These are phyloP conservation scores for Furcula furcula DNA, from an alignment of 2,888 invertebrate genomes.

Conservation along the genomic window DNA sequence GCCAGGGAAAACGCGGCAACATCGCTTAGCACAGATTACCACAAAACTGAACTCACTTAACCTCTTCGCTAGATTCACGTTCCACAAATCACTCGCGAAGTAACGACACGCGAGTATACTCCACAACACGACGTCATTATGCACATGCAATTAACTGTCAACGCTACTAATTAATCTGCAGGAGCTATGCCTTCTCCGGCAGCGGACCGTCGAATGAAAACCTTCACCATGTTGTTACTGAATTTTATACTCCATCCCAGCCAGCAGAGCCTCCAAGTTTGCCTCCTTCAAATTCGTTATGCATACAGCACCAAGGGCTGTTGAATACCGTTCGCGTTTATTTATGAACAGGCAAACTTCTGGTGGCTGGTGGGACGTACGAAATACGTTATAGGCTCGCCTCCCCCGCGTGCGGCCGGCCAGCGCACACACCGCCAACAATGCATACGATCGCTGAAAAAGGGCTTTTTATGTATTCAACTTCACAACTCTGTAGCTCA, in stretches of 20 bases:
- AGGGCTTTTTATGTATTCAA: constrained; percentile 87
- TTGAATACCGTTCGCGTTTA: constrained; percentile 83
- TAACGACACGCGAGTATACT: constrained; percentile 5
- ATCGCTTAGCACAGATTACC: constrained; percentile 37
- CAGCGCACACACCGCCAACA: constrained; percentile 54
- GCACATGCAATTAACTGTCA: constrained; percentile 38
- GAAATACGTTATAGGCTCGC: constrained; percentile 74
- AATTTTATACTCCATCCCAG: constrained; percentile 82
- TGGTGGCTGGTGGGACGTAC: constrained; percentile 78
- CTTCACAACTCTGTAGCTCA: constrained; percentile 86
- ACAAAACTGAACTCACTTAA: constrained; percentile 48
- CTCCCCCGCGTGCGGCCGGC: constrained; percentile 49
- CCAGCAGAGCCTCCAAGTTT: constrained; percentile 82
- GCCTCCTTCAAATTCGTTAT: constrained; percentile 83
- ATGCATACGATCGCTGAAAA: constrained; percentile 82
- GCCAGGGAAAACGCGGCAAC: constrained; percentile 36
- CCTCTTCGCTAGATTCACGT: constrained; percentile 12
- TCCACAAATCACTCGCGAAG: constrained; percentile 5
- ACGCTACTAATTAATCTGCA: constrained; percentile 57
- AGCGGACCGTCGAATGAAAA: constrained; percentile 80
- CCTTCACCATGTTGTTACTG: constrained; percentile 81
- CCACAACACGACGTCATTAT: constrained; percentile 23
- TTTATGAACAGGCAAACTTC: constrained; percentile 83
- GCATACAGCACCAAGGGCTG: constrained; percentile 84
- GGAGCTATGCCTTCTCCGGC: constrained; percentile 79